Percentiles rank a stretch among this genome's conserved stretches.
Evolutionary conservation across 2,113 vertebrate species (phyloP).

Genomic region (Nestor notabilis): DNA sequence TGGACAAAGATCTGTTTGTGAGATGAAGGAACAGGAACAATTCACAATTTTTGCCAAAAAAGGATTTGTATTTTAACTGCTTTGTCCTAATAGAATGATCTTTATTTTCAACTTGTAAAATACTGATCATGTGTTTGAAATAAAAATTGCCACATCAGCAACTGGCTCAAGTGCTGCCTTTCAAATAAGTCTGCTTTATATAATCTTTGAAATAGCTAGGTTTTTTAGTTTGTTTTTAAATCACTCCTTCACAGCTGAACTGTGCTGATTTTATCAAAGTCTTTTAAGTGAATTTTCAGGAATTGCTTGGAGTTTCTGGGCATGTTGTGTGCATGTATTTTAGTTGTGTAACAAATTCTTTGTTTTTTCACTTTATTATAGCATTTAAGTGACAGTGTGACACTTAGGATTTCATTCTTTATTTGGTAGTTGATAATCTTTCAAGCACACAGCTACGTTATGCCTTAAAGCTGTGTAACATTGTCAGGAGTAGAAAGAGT

Average conservation of each 20-base stretch:
- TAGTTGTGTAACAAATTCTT: neutral
- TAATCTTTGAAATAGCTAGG: neutral
- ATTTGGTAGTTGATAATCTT: neutral
- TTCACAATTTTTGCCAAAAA: neutral
- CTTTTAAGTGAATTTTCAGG: neutral
- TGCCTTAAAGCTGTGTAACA: neutral
- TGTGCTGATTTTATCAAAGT: neutral
- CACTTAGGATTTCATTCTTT: neutral
- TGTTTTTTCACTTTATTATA: neutral
- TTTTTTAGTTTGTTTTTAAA: neutral
- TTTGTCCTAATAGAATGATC: neutral
- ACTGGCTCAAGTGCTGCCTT: neutral
- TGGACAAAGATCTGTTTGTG: neutral
- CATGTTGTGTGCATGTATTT: neutral
- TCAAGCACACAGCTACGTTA: neutral
- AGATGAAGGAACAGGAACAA: neutral
- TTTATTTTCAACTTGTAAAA: conserved; percentile 3
- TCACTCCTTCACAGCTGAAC: neutral
- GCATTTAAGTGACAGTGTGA: neutral
- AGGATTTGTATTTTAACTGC: neutral
- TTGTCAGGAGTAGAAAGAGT: neutral
- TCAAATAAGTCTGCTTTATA: neutral
- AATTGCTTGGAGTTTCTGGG: neutral
- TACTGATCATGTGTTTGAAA: neutral
- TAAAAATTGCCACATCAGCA: conserved; percentile 1